Evolutionary conservation across 2,888 invertebrate genomes (phyloP).

Genomic region (Nemurella pictetii): DNA sequence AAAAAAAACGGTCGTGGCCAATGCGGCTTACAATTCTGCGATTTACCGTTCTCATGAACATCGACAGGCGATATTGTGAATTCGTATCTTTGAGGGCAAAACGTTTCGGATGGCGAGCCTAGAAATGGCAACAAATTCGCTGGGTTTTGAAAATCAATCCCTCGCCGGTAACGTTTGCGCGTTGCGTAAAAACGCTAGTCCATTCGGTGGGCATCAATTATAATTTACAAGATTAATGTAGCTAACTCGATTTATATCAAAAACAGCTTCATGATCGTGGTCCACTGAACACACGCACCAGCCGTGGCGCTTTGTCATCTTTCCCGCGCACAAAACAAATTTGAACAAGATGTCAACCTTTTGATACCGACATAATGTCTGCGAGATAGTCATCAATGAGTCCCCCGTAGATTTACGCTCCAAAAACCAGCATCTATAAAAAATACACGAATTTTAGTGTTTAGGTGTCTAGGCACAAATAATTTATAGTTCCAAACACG

Average conservation of each 20-base stretch:
- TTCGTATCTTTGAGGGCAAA: background rate
- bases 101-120: background rate
- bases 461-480: background rate
- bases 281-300: background rate
- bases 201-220: background rate
- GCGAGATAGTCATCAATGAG: background rate
- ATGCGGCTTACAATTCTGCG: background rate
- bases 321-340: background rate
- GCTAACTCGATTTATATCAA: background rate
- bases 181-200: background rate
- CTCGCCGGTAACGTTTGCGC: background rate
- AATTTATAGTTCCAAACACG: background rate
- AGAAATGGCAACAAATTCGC: background rate
- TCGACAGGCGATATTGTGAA: background rate
- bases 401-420: background rate
- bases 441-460: background rate
- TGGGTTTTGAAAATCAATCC: background rate
- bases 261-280: background rate
- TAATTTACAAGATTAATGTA: background rate
- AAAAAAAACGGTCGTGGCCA: too few species aligned
- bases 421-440: background rate
- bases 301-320: background rate
- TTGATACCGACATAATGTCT: background rate
- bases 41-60: background rate
- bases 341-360: background rate